Conservation (phyloP, 2,113 vertebrate genomes). For the Mesocricetus auratus region DNA sequence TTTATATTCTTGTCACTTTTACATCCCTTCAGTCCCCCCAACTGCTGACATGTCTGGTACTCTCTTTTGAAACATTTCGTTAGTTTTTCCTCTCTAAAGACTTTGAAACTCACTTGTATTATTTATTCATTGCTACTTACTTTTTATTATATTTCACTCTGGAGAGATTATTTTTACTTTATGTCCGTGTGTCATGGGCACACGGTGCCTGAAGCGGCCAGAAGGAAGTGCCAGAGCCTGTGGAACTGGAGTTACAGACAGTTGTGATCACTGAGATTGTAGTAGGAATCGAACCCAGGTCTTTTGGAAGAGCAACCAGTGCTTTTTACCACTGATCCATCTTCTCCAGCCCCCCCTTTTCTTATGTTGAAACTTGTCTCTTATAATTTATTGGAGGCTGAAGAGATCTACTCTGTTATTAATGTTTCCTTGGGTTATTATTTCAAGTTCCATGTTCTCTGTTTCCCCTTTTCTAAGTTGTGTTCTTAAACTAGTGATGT, state of each 20-base stretch:
- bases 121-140: neutral
- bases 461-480: neutral
- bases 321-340: neutral
- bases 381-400: neutral
- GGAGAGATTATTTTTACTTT: neutral
- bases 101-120: neutral
- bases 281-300: neutral
- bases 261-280: no score
- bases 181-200: neutral
- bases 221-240: neutral
- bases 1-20: neutral
- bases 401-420: neutral
- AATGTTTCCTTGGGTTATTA: neutral
- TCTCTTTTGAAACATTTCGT: neutral
- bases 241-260: neutral
- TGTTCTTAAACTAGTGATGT: neutral
- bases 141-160: neutral
- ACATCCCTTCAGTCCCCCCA: neutral
- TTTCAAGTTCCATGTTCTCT: neutral
- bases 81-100: neutral
- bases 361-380: neutral
- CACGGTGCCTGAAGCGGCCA: neutral
- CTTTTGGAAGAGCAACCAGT: neutral
- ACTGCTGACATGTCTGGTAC: neutral
- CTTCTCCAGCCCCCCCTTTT: neutral